Conservation (phyloP, 2,888 invertebrate species). For the Trachelus troglodyta region DNA sequence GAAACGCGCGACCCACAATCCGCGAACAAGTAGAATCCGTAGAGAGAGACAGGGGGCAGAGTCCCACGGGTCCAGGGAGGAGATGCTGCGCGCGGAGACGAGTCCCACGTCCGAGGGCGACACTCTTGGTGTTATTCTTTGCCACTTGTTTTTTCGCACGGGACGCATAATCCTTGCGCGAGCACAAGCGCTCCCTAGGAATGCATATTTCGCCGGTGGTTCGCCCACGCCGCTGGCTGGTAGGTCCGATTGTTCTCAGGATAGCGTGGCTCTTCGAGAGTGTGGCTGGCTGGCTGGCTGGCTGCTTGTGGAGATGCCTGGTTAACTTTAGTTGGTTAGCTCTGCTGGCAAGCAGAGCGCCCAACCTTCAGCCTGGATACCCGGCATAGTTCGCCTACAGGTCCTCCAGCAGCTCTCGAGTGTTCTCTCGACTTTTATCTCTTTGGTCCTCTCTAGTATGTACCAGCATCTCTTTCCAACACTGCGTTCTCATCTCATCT, state of each 20-base stretch:
- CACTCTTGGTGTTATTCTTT: neutral
- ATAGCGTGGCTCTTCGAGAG: conserved; percentile 36
- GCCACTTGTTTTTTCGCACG: neutral
- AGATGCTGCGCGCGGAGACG: neutral
- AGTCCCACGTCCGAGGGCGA: neutral
- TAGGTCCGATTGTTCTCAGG: conserved; percentile 64
- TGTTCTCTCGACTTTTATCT: conserved; percentile 3
- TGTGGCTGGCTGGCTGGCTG: conserved; percentile 22
- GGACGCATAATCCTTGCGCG: conserved; percentile 35
- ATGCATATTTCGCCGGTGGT: conserved; percentile 53
- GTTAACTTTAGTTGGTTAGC: conserved; percentile 38
- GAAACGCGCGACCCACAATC: neutral
- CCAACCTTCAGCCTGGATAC: conserved; percentile 63
- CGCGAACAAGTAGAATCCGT: neutral
- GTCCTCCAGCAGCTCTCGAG: conserved; percentile 34
- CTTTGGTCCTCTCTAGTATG: conserved; percentile 6
- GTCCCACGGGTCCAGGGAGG: neutral
- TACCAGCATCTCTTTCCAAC: conserved; percentile 4
- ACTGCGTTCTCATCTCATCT: conserved; percentile 26
- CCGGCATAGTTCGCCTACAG: conserved; percentile 64
- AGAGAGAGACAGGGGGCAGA: too few relatives aligned
- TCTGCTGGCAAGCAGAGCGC: conserved; percentile 38
- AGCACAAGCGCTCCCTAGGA: conserved; percentile 44
- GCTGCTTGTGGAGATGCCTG: conserved; percentile 13
- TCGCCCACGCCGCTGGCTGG: conserved; percentile 58